These are phyloP conservation scores for Zeuzera pyrina DNA, from an alignment of 2,888 invertebrate species.

Conservation along the genomic window DNA sequence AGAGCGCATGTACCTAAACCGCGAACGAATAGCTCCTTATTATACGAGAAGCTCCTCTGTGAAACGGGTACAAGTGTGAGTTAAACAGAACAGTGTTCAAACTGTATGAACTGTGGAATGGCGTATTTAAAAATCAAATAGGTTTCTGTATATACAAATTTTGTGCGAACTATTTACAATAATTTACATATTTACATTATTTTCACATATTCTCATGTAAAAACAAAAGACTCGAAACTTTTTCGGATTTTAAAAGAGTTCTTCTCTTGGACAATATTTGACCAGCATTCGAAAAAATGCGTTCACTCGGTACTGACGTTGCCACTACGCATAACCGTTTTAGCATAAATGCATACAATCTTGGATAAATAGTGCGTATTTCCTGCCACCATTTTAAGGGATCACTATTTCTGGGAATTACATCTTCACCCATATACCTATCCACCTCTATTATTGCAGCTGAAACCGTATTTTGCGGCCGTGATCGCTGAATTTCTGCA, in stretches of 20 bases:
- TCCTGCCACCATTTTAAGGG: neutral
- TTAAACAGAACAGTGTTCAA: slow-evolving; percentile 1
- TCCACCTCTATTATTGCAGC: neutral
- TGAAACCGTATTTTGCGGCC: neutral
- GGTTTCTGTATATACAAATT: neutral
- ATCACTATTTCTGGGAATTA: neutral
- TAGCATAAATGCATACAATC: neutral
- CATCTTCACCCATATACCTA: neutral
- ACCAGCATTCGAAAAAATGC: too few species aligned
- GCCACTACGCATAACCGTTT: neutral
- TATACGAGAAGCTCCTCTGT: too few species aligned
- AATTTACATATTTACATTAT: neutral
- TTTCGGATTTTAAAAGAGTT: neutral
- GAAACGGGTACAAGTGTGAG: too few species aligned
- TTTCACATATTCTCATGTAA: slow-evolving; percentile 1
- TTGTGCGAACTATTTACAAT: neutral
- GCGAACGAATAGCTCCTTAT: too few species aligned
- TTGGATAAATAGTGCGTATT: neutral
- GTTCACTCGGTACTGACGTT: too few species aligned
- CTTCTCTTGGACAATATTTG: neutral
- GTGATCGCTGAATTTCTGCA: neutral
- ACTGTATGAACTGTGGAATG: neutral
- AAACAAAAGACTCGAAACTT: slow-evolving; percentile 1
- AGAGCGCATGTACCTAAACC: slow-evolving; percentile 4
- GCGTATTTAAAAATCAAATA: slow-evolving; percentile 1